phyloP scores from a whole-genome alignment of 2,888 invertebrate genomes.

The Drosophila mayaguana region DNA sequence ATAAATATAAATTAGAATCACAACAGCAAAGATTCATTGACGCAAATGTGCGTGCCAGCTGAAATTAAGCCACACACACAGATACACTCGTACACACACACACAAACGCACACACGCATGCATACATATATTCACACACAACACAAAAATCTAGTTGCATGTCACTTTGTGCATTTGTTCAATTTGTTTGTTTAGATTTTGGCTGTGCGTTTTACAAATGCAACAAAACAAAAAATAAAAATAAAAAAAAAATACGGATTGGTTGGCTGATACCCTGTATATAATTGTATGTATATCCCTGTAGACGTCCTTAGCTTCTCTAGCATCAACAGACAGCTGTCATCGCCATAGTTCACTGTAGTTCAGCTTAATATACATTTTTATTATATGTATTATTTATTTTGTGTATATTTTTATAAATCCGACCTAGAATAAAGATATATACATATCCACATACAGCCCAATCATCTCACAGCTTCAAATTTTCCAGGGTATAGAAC shows the following conservation, averaged over 20 bases:
- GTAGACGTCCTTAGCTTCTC: neutral
- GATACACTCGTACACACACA: too few species aligned
- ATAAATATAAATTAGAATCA: slow-evolving; percentile 9
- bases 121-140: neutral
- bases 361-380: neutral
- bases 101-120: slow-evolving; percentile 6
- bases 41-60: slow-evolving; percentile 46
- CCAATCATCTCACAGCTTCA: neutral
- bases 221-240: neutral
- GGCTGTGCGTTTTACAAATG: slow-evolving; percentile 34
- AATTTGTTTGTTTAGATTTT: slow-evolving; percentile 49
- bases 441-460: neutral
- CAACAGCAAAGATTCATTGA: slow-evolving; percentile 22
- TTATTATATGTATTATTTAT: too few species aligned
- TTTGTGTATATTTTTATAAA: neutral
- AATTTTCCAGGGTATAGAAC: slow-evolving; percentile 6
- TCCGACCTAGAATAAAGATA: neutral
- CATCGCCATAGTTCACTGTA: neutral
- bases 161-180: slow-evolving; percentile 51
- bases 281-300: neutral
- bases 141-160: slow-evolving; percentile 41
- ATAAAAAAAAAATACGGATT: too few species aligned
- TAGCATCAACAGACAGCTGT: neutral
- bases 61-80: slow-evolving; percentile 40
- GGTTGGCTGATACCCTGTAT: neutral